Conservation (phyloP, 2,888 invertebrate genomes). For the Pantelozetes paolii region DNA sequence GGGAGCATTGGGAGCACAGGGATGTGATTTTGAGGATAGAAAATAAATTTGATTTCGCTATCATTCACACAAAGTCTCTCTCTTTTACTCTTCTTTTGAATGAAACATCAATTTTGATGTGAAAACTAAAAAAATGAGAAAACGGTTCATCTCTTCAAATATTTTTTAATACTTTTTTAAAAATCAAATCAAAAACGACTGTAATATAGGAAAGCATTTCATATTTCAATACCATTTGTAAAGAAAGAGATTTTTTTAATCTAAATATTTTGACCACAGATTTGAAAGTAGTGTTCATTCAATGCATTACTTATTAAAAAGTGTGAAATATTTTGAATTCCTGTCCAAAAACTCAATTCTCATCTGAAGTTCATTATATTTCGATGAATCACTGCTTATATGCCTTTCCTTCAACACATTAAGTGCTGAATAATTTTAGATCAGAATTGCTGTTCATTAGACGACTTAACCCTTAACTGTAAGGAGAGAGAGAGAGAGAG, state of each 20-base stretch:
- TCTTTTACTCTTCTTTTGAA: neutral
- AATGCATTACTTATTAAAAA: neutral
- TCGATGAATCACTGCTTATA: neutral
- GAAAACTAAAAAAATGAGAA: no score
- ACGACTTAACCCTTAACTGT: constrained; percentile 2
- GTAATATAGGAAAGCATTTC: neutral
- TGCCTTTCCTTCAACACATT: neutral
- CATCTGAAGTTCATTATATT: constrained; percentile 3
- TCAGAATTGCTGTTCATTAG: neutral
- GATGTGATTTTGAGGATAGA: neutral
- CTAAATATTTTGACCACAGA: constrained; percentile 7
- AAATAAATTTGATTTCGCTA: constrained; percentile 34
- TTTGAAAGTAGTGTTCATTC: neutral
- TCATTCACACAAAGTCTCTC: constrained; percentile 18
- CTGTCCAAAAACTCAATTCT: neutral
- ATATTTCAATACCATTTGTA: neutral
- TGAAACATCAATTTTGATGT: neutral
- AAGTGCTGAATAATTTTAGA: neutral
- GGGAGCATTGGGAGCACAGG: neutral
- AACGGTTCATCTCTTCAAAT: no score
- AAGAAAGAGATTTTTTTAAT: neutral
- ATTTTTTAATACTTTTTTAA: constrained; percentile 18
- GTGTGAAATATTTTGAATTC: constrained; percentile 2
- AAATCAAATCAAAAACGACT: neutral
- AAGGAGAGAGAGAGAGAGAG: no score